Conservation (phyloP, 37 sponge, comb jelly and placozoan species). For the Cliona cf. orientalis region DNA sequence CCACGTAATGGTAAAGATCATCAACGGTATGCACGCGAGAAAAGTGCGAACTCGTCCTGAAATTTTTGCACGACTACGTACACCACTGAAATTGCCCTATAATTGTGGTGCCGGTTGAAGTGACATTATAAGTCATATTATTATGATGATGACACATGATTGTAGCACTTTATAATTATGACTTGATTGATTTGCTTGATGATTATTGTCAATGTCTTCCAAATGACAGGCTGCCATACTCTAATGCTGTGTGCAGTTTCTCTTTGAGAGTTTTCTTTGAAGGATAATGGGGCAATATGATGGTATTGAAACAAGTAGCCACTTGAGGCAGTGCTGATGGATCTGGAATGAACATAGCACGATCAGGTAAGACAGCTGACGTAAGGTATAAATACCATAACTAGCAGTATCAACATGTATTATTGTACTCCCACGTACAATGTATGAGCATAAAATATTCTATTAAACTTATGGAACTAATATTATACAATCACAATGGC, state of each 20-base stretch:
- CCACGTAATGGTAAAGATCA: too few species aligned
- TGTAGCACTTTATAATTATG: too few species aligned
- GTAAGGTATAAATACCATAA: too few species aligned
- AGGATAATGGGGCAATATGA: constrained; percentile 49
- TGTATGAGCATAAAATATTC: neutral
- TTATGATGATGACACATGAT: too few species aligned
- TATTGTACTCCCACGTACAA: neutral
- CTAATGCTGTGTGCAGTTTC: constrained; percentile 51
- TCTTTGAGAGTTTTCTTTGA: constrained; percentile 17
- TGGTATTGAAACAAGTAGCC: constrained; percentile 52
- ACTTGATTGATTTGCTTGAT: too few species aligned
- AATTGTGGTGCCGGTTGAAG: too few species aligned
- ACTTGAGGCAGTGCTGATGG: constrained; percentile 51
- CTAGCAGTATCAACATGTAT: neutral
- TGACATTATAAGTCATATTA: too few species aligned
- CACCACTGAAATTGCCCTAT: too few species aligned
- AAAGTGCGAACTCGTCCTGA: too few species aligned
- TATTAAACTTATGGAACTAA: neutral
- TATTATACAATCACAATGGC: neutral
- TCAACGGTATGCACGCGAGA: too few species aligned
- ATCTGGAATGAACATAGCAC: constrained; percentile 20
- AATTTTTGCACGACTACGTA: too few species aligned
- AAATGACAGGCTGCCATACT: constrained; percentile 45
- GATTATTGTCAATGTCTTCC: constrained; percentile 14
- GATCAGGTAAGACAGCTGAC: neutral